Base-by-base conservation (phyloP, 2,797 vertebrate species). In the Fistularia tabacaria region DNA sequence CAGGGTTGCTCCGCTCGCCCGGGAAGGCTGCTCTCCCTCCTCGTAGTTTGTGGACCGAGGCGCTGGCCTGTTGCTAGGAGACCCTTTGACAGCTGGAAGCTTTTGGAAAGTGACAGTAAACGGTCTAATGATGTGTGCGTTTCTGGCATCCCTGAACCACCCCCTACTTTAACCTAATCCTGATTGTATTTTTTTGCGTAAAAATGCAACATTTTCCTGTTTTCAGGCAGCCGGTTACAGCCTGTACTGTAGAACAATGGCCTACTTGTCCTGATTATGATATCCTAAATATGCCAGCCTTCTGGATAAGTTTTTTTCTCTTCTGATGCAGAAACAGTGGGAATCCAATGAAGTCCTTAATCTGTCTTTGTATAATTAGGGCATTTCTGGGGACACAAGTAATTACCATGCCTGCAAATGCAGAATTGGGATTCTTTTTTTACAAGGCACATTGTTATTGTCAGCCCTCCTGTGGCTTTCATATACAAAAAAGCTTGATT, bases 31-130 rank as follows among this genome's bases (percentile, higher is more conserved):
- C 37, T 51, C 60, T 46, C 49, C 56, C 65, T 62, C 47, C 58
- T 36, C 14, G 4, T 52, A 62, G 75, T 79, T 81, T 78, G 59
- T 76, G 81, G 69, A 77, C 56, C 57, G 71, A 87, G 85, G 85
- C 85, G 87, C 82, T 86, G 82, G 82, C 83, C 86, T 89, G 91
- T 92, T 92, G 90, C 91, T 91, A 89, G 85, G 89, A 89, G 72
- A 90, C 85, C 66, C 66, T 60, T 73, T 87, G 85, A 88, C 85
- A 88, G 87, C 82, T 77, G 74, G 66, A 71, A 81, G 84, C 83
- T 78, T 78, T 76, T 73, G 72, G 74, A 71, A 72, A 81, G 81
- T 87, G 80, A 76, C 68, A 74, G 65, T 71, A 65, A 62, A 79
- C 68, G 73, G 66, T 64, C 56, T 76, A 66, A 77, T 62, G 69